A percentile compares a stretch with the other conserved stretches of the same genome.
phyloP scores from a whole-genome alignment of 2,113 vertebrate genomes.

The Mystacornis crossleyi region DNA sequence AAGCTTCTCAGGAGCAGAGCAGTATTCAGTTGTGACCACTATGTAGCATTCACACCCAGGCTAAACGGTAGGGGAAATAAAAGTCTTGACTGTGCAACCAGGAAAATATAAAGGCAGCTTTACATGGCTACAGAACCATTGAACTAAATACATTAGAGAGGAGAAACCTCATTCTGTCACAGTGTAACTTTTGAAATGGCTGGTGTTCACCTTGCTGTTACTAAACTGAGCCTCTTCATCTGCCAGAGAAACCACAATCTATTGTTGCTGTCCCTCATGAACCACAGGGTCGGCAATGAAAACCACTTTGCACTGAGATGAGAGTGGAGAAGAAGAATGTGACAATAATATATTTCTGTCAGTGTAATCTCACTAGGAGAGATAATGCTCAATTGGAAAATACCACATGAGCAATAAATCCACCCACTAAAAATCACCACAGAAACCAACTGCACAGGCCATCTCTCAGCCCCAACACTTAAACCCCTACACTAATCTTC shows the following conservation, averaged over 20 bases:
- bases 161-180: not conserved
- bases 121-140: not conserved
- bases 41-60: not conserved
- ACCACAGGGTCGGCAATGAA: not conserved
- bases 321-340: not conserved
- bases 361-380: not conserved
- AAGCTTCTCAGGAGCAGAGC: not conserved
- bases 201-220: not conserved
- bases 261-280: not conserved
- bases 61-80: not conserved
- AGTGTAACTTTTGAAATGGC: not conserved
- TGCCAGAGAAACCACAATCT: not conserved
- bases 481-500: not conserved
- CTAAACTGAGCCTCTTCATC: not conserved
- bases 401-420: not conserved
- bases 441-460: not conserved
- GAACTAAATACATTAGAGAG: not conserved
- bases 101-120: not conserved
- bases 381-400: not conserved
- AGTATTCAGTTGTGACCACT: not conserved
- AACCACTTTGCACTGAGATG: not conserved
- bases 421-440: not conserved
- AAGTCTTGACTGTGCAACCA: not conserved
- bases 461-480: not conserved
- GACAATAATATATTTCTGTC: not conserved